Base-by-base conservation (phyloP, 2,797 vertebrate genomes). In the Muscicapa striata region DNA sequence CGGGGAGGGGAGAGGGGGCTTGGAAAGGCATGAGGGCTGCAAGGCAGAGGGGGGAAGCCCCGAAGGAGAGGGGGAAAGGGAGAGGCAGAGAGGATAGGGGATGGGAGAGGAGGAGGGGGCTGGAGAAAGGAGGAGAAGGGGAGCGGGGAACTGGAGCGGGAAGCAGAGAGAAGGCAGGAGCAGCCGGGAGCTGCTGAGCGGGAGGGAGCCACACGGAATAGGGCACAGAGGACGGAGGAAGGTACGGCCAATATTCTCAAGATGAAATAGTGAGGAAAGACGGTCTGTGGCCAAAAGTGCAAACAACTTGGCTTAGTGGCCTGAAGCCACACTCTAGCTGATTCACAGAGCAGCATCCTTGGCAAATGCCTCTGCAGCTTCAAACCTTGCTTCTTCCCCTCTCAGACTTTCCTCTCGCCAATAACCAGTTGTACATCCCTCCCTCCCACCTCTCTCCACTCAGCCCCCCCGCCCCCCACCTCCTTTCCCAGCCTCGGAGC, bases 401-500 rank as follows among this genome's bases (percentile, higher is more conserved):
- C 82, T 46, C 93, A 41, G 57, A 76, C 78, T 97, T 95, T 76
- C 68, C 90, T 63, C 68, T 82, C 68, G 61, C 38, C 84, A 81
- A 94, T 95, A 96, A 75, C 78, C 94, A 87, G 91, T 89, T 87
- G 54, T 49, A 70, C 90, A 51, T 87, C 95, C 85, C 87, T 72
- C 62, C 55, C 78, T 48, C 58, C 90, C 80, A 63, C 66, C 89
- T 64, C 87, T 45, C 94, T 19, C 57, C 76, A 6, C 95, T 58
- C 75, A 59, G 68, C 77, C 79, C 66, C 90, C 91, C 93, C 94
- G 92, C 59, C 73, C 83, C 92, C 92, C 55, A 81, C 74, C 93
- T 84, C 94, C 70, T 83, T 93, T 90, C 84, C 76, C 87, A 87
- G 88, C 93, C 94, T 84, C 40, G 40, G 95, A 96, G 95, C 93